Percentiles rank a stretch among this genome's conserved stretches.
Evolutionary conservation across 2,888 invertebrate species (phyloP).

Genomic region (Drosophila silvestris): DNA sequence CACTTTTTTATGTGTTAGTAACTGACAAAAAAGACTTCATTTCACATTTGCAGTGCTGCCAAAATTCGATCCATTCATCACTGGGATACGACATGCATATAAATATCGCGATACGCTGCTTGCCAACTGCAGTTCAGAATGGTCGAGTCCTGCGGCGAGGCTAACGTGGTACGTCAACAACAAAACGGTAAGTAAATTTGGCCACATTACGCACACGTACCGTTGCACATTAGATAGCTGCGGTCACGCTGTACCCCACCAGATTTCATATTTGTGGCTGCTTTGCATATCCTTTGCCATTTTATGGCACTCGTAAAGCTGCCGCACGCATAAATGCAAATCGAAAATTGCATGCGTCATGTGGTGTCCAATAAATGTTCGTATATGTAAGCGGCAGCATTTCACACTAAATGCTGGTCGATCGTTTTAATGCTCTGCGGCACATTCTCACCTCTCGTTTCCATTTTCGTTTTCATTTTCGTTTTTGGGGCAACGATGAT

Average conservation of each 20-base stretch:
- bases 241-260: constrained; percentile 11
- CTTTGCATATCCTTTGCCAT: constrained; percentile 27
- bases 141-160: constrained; percentile 84
- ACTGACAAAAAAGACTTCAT: not conserved
- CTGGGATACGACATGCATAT: constrained; percentile 82
- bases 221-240: constrained; percentile 33
- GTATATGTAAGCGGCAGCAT: not conserved
- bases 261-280: constrained; percentile 45
- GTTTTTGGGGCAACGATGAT: constrained; percentile 13
- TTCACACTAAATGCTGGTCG: constrained; percentile 19
- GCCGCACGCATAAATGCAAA: constrained; percentile 39
- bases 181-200: constrained; percentile 82
- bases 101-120: constrained; percentile 84
- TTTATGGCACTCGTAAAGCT: constrained; percentile 27
- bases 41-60: constrained; percentile 82
- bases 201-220: constrained; percentile 38
- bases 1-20: not conserved
- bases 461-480: constrained; percentile 1
- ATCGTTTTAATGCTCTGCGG: constrained; percentile 2
- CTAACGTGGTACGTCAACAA: constrained; percentile 85
- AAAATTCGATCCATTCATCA: constrained; percentile 84
- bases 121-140: constrained; percentile 85
- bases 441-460: not conserved
- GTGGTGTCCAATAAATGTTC: constrained; percentile 10
- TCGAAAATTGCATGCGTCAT: constrained; percentile 45